These are phyloP conservation scores for Chelonia mydas DNA, from an alignment of 2,797 vertebrate species.

Conservation along the genomic window DNA sequence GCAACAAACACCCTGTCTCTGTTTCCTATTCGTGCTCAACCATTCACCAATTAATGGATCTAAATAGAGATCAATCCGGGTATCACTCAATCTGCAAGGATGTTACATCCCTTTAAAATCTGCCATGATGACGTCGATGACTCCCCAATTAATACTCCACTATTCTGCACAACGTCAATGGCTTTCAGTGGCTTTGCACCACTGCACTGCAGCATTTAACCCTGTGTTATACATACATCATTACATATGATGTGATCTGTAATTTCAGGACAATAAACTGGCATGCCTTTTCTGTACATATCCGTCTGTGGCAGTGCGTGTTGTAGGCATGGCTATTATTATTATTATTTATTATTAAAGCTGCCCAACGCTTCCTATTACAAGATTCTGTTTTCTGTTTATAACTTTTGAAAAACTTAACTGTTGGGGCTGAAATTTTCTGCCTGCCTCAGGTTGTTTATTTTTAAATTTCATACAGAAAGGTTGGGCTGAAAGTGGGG, in stretches of 20 bases:
- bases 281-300: rapidly evolving
- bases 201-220: rapidly evolving
- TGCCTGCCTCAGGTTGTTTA: neutral
- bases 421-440: neutral
- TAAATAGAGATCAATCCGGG: neutral
- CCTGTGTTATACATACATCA: rapidly evolving
- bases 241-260: neutral
- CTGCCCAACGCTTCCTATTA: neutral
- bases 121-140: neutral
- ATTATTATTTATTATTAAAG: neutral
- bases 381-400: neutral
- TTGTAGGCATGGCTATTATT: rapidly evolving
- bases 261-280: rapidly evolving
- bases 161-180: rapidly evolving
- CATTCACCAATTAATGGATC: neutral
- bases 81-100: neutral
- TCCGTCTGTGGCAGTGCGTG: rapidly evolving
- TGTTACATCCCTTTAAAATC: no score
- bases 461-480: neutral
- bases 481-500: neutral
- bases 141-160: rapidly evolving
- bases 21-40: neutral
- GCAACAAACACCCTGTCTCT: neutral
- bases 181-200: neutral
- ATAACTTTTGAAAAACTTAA: neutral